Base-by-base conservation (phyloP, 2,888 invertebrate species). In the Nymphalis c-album region DNA sequence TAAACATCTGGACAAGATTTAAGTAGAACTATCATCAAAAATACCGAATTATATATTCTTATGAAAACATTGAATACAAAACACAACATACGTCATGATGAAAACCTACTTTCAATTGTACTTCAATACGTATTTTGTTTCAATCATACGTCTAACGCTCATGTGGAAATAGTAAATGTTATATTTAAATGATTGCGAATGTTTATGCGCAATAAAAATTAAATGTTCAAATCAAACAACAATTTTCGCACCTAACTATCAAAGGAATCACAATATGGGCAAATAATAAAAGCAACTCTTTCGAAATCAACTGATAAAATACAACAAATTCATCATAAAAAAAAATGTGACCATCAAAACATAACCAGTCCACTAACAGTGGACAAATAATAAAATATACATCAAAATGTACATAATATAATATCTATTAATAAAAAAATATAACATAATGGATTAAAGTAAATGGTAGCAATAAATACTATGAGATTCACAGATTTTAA, bases 341-440 rank as follows among this genome's bases (percentile, higher is more conserved):
- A 65, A 88, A 89, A 84, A 85, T 86, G 90, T 85, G 86, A 89
- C 85, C 81, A 75, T 81, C 83, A 88, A 87, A 90, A 91, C 90
- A 87, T 90, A 90, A 92, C 88, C 76, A 83, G 86, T 76, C 85
- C 86, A 80, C 88, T 85, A 83, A 83, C 58, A 88, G 85, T 84
- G 85, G 85, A 85, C 86, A 88, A 90, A 91, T 89, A 89, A 90
- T 90, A 91, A 91, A 91, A 91, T 91, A 90, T 91, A 91, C 91
- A 92, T 91, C 90, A 90, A 89, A 92, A 91, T 92, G 90, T 92
- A 92, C 92, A 91, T 88, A 91, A 91, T 91, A 91, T 88, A 90
- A 87, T 90, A 89, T 87, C 88, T 91, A 89, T 85, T 81, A 86
- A 88, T 88, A 85, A 88, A 88, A 80, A 84, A 86, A 91, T 88